Base-by-base conservation (phyloP, 2,113 vertebrate genomes). In the Osmerus mordax region DNA sequence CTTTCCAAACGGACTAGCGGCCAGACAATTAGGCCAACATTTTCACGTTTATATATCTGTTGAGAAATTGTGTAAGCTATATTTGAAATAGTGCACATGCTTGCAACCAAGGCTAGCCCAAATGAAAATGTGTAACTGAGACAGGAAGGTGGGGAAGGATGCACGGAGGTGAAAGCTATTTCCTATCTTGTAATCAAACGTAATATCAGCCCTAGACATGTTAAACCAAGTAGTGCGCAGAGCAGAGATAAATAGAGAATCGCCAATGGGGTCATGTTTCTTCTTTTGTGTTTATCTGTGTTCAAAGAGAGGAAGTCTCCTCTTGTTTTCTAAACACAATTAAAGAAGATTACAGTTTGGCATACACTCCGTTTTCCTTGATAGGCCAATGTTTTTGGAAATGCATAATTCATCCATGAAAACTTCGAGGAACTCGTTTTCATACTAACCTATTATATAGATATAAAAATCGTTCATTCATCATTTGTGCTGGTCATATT, bases 271-370 rank as follows among this genome's bases (percentile, higher is more conserved):
- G 67, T 89, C 87, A 78, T 70, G 75, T 84, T 86, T 85, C 81
- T 83, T 19, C 80, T 78, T 88, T 89, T 89, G 85, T 87, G 67
- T 73, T 74, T 78, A 7, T 78, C 68, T 80, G 76, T 76, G 73
- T 79, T 80, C 65, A 82, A 81, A 68, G 70, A 70, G 75, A 87
- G 81, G 86, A 89, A 87, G 84, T 86, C 73, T 84, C 83, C 65
- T 73, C 71, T 70, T 86, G 87, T 88, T 91, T 88, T 87, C 81
- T 85, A 92, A 92, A 91, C 89, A 91, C 87, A 89, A 83, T 91
- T 91, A 91, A 65, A 78, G 76, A 66, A 88, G 87, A 88, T 91
- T 87, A 81, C 77, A 88, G 82, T 78, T 62, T 72, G 75, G 71
- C 78, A 84, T 79, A 81, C 75, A 75, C 72, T 63, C 41, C 2